Base-by-base conservation (phyloP, 2,888 invertebrate genomes). In the Eilema caniola region DNA sequence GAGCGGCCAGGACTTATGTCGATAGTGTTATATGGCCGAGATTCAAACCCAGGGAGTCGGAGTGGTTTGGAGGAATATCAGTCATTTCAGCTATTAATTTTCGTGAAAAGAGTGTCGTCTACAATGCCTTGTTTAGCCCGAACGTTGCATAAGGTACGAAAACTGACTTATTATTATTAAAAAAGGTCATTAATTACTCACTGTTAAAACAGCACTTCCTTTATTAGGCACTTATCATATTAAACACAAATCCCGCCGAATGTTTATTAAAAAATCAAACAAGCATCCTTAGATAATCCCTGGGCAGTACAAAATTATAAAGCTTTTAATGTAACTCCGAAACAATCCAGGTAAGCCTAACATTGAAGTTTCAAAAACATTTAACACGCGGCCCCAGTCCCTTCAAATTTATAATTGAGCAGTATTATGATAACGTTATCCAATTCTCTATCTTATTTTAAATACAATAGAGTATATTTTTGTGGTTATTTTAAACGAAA, bases 361-460 rank as follows among this genome's bases (percentile, higher is more conserved):
- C 77, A 77, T 80, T 77, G 72, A 82, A 81, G 70, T 80, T 80
- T 80, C 72, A 63, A 67, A 72, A 79, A 77, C 63, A 71, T 68
- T 67, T 65, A 57, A 67, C 41, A 67, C 53, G 67, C 69, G 67
- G 69, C 47, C 41, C n/a, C 25, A n/a, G 25, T 57, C n/a, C 66
- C 59, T 33, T 28, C 20, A 57, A 66, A 67, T 72, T 76, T 62
- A 65, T 69, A 72, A 70, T 62, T 67, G 61, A 69, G 33, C 66
- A 64, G 20, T 64, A 33, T 28, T 56, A 37, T 69, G 59, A 0
- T n/a, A 53, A 14, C 5, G 10, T 20, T 14, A 56, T 24, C 20
- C 10, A 57, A 72, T 60, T 56, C 56, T 23, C 28, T 53, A 69
- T 66, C 62, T 60, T 63, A 25, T 14, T 0, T 0, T 0, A 0